Evolutionary conservation across 1,140 invertebrate genomes (phyloP).

Genomic region (Calephelis virginiensis): DNA sequence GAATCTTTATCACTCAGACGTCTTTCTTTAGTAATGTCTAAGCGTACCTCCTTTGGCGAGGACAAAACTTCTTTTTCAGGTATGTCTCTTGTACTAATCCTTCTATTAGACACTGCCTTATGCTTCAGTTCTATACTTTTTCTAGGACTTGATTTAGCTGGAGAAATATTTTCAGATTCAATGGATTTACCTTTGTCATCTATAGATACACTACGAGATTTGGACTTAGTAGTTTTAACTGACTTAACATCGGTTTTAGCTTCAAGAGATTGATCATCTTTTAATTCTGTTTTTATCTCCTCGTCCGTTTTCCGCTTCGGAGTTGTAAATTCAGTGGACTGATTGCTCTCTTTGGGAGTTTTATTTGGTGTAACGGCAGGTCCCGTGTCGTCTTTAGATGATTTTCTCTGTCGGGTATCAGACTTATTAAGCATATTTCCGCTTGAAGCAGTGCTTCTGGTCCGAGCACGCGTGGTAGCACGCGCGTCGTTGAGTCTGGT

Average conservation of each 20-base stretch:
- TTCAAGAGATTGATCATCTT: conserved; percentile 27
- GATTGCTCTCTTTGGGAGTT: conserved; percentile 77
- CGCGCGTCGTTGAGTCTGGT: conserved; percentile 77
- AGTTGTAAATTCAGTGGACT: conserved; percentile 81
- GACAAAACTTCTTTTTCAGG: conserved; percentile 29
- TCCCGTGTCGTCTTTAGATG: conserved; percentile 71
- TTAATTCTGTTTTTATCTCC: conserved; percentile 74
- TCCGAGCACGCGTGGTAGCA: conserved; percentile 80
- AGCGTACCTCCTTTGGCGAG: conserved; percentile 29
- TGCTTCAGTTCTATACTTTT: conserved; percentile 51
- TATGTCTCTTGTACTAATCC: conserved; percentile 53
- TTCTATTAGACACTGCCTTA: conserved; percentile 43
- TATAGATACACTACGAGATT: conserved; percentile 39
- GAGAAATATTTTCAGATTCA: conserved; percentile 28
- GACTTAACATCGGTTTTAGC: conserved; percentile 39
- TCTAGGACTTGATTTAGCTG: conserved; percentile 46
- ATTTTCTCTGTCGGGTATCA: conserved; percentile 81
- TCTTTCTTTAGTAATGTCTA: conserved; percentile 37
- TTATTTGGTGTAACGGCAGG: conserved; percentile 55
- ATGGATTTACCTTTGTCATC: conserved; percentile 49
- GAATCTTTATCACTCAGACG: conserved; percentile 41
- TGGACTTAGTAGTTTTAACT: conserved; percentile 36
- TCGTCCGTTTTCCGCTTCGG: conserved; percentile 85
- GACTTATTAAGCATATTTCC: conserved; percentile 81
- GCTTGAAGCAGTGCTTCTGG: conserved; percentile 82